Conservation (phyloP, 92 coral and sea anemone genomes). For the Palythoa grandiflora region DNA sequence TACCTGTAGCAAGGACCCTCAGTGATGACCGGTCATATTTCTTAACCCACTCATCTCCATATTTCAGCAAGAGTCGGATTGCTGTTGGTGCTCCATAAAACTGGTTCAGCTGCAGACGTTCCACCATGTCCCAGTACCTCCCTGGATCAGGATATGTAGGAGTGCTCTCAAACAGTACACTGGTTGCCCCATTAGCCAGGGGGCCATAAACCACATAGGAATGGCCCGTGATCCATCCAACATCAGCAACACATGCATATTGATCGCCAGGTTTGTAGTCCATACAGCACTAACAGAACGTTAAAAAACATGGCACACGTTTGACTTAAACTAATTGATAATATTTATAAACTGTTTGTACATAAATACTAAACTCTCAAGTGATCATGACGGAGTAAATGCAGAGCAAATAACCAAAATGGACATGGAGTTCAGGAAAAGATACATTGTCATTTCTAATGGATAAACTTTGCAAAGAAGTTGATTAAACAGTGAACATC, state of each 20-base stretch:
- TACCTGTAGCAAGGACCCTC: slow-evolving; percentile 93
- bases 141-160: slow-evolving; percentile 99
- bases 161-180: slow-evolving; percentile 93
- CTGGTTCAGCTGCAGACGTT: slow-evolving; percentile 85
- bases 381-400: neutral
- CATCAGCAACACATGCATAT: slow-evolving; percentile 96
- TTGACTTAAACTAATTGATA: neutral
- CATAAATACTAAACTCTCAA: slow-evolving; percentile 2
- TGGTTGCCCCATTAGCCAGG: slow-evolving; percentile 93
- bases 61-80: slow-evolving; percentile 82
- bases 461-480: slow-evolving; percentile 36
- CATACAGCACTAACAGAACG: slow-evolving; percentile 76
- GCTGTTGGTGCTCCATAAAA: slow-evolving; percentile 98
- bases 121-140: slow-evolving; percentile 98
- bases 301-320: neutral
- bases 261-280: slow-evolving; percentile 93
- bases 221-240: slow-evolving; percentile 99
- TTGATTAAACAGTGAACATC: slow-evolving; percentile 5
- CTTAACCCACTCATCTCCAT: slow-evolving; percentile 84
- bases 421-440: slow-evolving; percentile 16
- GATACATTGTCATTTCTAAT: slow-evolving; percentile 39
- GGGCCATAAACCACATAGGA: slow-evolving; percentile 98
- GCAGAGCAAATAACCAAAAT: slow-evolving; percentile 46
- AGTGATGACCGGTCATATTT: slow-evolving; percentile 96
- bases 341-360: too few species aligned